Evolutionary conservation across 2,888 invertebrate species (phyloP), one percentile per base, ranked within the genome.

Genomic region (Hybos culiciformis): DNA sequence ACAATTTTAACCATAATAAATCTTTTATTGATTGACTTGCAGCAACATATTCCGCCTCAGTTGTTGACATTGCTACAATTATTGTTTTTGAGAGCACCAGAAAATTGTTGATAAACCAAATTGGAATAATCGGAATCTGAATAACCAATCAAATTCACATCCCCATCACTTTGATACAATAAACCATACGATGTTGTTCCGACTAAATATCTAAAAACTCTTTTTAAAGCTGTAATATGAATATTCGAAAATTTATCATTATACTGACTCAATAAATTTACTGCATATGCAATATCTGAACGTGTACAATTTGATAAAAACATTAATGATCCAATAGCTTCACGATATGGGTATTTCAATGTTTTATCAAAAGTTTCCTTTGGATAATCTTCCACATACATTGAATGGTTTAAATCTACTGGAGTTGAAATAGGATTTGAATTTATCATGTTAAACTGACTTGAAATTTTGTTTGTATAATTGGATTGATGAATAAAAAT

Each of bases 261-360:
- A n/a, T 20, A 36, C 12, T 36, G 36, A 19, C 36, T 36, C 9
- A 36, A 18, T 19, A 7, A 36, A 19, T 36, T 19, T 36, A 36
- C 36, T 5, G 36, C 36, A 19, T 36, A 36, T 20, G 33, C 33
- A 17, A 33, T 33, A 33, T 33, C 33, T 33, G n/a, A n/a, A n/a
- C 7, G 5, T 33, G 11, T 12, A 9, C 51, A 14, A 34, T 50
- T 50, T 12, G 41, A 20, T 12, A 54, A 36, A 5, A 55, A 21
- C 15, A n/a, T n/a, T n/a, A n/a, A n/a, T n/a, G n/a, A n/a, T n/a
- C n/a, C n/a, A n/a, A n/a, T n/a, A n/a, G n/a, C n/a, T n/a, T n/a
- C n/a, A 5, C 7, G 26, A 26, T 12, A 26, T 26, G 26, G 26
- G 12, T 26, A 26, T 5, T 26, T 26, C 12, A 12, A 9, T 12